These are phyloP conservation scores for Nudaria mundana DNA, from an alignment of 2,888 invertebrate genomes.

Conservation along the genomic window DNA sequence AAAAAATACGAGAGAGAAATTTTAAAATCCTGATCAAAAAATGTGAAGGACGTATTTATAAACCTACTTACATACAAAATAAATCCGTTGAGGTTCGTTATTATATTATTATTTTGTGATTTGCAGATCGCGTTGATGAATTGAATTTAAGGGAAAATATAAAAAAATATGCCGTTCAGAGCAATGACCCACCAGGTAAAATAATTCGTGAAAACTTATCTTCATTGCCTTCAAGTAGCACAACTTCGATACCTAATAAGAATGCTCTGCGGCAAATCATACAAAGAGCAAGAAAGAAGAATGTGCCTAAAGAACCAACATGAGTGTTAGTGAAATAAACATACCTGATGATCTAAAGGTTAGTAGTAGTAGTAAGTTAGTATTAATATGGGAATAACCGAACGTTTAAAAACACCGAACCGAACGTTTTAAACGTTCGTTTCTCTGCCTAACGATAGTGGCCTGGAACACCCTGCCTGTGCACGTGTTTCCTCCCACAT, in stretches of 20 bases:
- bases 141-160: constrained; percentile 1
- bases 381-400: too few relatives aligned
- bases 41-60: not conserved
- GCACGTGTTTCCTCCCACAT: too few relatives aligned
- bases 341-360: too few relatives aligned
- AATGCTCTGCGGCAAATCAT: not conserved
- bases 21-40: too few relatives aligned
- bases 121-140: constrained; percentile 2
- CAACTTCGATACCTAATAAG: not conserved
- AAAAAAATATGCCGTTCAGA: constrained; percentile 6
- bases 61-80: not conserved
- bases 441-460: too few relatives aligned
- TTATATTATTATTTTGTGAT: constrained; percentile 1
- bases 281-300: not conserved
- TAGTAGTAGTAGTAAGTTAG: too few relatives aligned
- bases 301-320: not conserved
- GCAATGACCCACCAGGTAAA: constrained; percentile 5
- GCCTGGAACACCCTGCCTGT: too few relatives aligned
- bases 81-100: not conserved
- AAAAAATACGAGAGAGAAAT: too few relatives aligned
- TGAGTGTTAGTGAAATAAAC: not conserved
- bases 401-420: too few relatives aligned
- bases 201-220: not conserved
- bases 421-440: too few relatives aligned
- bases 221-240: not conserved